A percentile compares a stretch with the other conserved stretches of the same genome.
These are phyloP conservation scores for Agrilus cyanescens DNA, from an alignment of 2,888 invertebrate species.

Conservation along the genomic window DNA sequence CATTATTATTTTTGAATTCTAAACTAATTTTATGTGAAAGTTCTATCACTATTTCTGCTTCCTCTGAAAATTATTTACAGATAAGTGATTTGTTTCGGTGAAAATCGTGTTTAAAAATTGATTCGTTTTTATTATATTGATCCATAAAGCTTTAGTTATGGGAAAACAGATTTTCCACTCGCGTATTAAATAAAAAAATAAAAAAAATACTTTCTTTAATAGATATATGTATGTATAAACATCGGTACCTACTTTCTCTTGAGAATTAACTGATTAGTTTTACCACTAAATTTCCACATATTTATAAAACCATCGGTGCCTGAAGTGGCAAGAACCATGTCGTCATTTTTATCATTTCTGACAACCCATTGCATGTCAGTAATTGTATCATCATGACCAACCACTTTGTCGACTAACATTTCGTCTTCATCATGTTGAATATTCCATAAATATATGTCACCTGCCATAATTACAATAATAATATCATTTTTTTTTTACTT, in stretches of 20 bases:
- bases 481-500: no score
- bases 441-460: slow-evolving; percentile 28
- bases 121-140: no score
- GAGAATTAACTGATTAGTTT: slow-evolving; percentile 12
- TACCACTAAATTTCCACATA: slow-evolving; percentile 27
- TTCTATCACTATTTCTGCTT: no score
- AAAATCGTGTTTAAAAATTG: no score
- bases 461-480: slow-evolving; percentile 8
- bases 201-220: no score
- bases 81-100: no score
- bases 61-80: no score
- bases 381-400: slow-evolving; percentile 28
- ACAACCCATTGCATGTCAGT: slow-evolving; percentile 30
- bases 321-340: slow-evolving; percentile 25
- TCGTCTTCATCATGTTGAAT: slow-evolving; percentile 27
- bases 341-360: slow-evolving; percentile 25
- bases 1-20: no score
- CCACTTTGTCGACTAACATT: slow-evolving; percentile 19
- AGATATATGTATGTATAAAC: background rate
- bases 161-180: no score
- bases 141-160: no score
- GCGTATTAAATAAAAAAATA: no score
- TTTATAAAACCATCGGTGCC: slow-evolving; percentile 29
- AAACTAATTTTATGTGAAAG: no score
- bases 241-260: slow-evolving; percentile 19